Evolutionary conservation across 2,113 vertebrate genomes (phyloP).

Genomic region (Prolemur simus): DNA sequence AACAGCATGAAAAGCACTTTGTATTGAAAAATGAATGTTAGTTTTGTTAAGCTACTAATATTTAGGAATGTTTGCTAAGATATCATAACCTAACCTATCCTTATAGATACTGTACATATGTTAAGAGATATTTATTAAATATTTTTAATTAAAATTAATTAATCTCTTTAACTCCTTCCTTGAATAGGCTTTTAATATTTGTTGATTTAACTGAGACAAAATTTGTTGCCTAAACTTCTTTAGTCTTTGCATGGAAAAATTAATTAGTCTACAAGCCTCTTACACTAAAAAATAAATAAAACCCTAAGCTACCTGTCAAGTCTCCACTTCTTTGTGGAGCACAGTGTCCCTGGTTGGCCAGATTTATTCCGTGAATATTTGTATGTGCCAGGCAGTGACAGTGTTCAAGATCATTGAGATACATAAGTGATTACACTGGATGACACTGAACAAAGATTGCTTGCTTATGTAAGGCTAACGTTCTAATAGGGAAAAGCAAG

Average conservation of each 20-base stretch:
- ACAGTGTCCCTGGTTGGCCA: not conserved
- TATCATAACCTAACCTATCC: not conserved
- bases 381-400: not conserved
- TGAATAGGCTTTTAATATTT: not conserved
- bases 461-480: not conserved
- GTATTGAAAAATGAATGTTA: not conserved
- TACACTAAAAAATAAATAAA: not conserved
- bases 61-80: not conserved
- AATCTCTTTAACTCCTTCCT: not conserved
- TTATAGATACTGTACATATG: not conserved
- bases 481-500: not conserved
- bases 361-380: not conserved
- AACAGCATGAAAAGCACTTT: not conserved
- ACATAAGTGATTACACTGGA: not conserved
- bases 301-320: rapidly evolving
- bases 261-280: not conserved
- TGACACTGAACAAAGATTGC: not conserved
- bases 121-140: not conserved
- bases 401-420: not conserved
- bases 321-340: not conserved
- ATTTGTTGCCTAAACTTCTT: not conserved
- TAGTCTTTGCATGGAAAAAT: not conserved
- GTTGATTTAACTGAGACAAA: not conserved
- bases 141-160: not conserved
- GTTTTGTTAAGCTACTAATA: not conserved